Evolutionary conservation across 2,113 vertebrate species (phyloP).

Genomic region (Scomber colias): DNA sequence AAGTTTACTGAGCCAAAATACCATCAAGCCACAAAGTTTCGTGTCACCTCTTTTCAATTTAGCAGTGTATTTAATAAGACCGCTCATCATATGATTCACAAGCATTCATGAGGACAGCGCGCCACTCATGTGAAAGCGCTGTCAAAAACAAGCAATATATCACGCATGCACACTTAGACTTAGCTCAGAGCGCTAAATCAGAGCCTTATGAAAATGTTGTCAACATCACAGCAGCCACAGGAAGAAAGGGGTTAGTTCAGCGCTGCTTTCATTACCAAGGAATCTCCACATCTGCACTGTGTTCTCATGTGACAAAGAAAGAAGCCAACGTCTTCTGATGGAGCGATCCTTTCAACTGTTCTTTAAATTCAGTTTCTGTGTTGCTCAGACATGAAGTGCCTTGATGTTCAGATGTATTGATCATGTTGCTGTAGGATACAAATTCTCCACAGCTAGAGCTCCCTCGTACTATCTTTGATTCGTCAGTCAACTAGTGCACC

Average conservation of each 20-base stretch:
- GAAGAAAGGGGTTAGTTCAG: slow-evolving; percentile 10
- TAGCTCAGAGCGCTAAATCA: background rate
- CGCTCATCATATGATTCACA: background rate
- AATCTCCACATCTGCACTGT: background rate
- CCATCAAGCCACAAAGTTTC: background rate
- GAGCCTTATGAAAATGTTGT: slow-evolving; percentile 17
- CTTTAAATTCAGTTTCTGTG: slow-evolving; percentile 18
- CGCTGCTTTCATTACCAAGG: slow-evolving; percentile 5
- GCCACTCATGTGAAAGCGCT: background rate
- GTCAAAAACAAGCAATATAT: slow-evolving; percentile 26
- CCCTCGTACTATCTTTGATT: slow-evolving; percentile 34
- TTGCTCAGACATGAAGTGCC: slow-evolving; percentile 10
- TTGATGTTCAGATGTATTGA: slow-evolving; percentile 34
- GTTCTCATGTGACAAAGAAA: background rate
- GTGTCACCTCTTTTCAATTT: slow-evolving; percentile 22
- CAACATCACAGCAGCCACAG: slow-evolving; percentile 8
- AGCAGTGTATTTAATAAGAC: background rate
- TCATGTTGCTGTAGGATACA: slow-evolving; percentile 17
- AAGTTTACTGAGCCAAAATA: background rate
- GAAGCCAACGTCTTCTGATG: background rate
- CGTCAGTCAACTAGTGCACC: background rate
- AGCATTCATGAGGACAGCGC: background rate
- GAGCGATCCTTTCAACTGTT: slow-evolving; percentile 19
- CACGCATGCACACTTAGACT: background rate
- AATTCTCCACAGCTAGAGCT: slow-evolving; percentile 9